Conservation (phyloP, 92 coral and sea anemone species). For the Palythoa caribaeorum region DNA sequence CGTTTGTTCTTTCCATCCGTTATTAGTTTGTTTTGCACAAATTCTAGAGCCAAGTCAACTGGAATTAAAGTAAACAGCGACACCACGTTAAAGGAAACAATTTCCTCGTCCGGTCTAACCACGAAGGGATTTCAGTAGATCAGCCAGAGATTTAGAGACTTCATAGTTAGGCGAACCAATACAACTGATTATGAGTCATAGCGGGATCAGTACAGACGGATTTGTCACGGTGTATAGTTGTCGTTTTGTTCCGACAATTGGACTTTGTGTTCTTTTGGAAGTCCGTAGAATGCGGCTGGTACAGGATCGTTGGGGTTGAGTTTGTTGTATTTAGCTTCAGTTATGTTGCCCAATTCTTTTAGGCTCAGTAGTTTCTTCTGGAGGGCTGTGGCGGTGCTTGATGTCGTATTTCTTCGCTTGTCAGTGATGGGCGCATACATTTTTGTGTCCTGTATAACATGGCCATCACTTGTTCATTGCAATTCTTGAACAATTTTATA, state of each 20-base stretch:
- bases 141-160: conserved; percentile 23
- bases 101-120: background rate
- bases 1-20: too few species aligned
- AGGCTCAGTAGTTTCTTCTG: background rate
- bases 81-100: background rate
- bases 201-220: background rate
- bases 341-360: background rate
- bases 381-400: conserved; percentile 1
- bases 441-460: background rate
- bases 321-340: conserved; percentile 7
- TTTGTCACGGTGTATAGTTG: conserved; percentile 9
- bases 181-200: conserved; percentile 40
- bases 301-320: background rate
- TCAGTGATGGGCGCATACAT: background rate
- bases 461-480: background rate
- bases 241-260: background rate
- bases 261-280: conserved; percentile 37
- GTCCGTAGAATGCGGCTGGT: background rate
- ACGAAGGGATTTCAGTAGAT: background rate
- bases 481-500: background rate
- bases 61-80: background rate
- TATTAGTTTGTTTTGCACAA: background rate
- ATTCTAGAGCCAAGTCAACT: conserved; percentile 5
- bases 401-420: background rate
- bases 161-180: conserved; percentile 14